Evolutionary conservation across 2,888 invertebrate species (phyloP).

Genomic region (Ectemnius cavifrons): DNA sequence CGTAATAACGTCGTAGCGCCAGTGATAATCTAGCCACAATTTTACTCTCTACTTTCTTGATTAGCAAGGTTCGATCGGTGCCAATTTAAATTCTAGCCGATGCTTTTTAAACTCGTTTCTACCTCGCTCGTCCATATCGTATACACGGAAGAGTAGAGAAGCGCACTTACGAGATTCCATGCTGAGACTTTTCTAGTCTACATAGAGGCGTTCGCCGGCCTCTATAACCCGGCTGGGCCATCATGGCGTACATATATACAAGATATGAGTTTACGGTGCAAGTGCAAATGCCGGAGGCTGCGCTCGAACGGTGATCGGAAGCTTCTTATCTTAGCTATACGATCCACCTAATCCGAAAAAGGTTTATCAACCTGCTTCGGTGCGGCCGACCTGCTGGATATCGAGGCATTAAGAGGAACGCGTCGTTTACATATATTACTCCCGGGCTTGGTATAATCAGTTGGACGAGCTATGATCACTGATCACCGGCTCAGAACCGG

Average conservation of each 20-base stretch:
- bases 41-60: constrained; percentile 8
- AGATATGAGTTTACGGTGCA: constrained; percentile 2
- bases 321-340: neutral
- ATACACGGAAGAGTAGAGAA: neutral
- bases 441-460: neutral
- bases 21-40: constrained; percentile 50
- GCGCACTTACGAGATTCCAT: neutral
- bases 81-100: constrained; percentile 40
- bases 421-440: constrained; percentile 5
- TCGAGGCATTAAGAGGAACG: neutral
- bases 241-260: neutral
- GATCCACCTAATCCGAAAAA: neutral
- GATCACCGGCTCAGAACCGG: neutral
- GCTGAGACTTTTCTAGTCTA: neutral
- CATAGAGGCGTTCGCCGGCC: neutral
- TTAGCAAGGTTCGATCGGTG: constrained; percentile 24
- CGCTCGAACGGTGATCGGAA: constrained; percentile 1
- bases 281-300: neutral
- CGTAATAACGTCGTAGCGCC: constrained; percentile 40
- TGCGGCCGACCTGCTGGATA: neutral
- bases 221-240: too few species aligned
- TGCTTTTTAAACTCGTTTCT: constrained; percentile 8
- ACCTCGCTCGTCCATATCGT: neutral
- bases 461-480: neutral
- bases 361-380: constrained; percentile 6